These are phyloP conservation scores for Cyclophora albipunctata DNA, from an alignment of 2,888 invertebrate species.

Conservation along the genomic window DNA sequence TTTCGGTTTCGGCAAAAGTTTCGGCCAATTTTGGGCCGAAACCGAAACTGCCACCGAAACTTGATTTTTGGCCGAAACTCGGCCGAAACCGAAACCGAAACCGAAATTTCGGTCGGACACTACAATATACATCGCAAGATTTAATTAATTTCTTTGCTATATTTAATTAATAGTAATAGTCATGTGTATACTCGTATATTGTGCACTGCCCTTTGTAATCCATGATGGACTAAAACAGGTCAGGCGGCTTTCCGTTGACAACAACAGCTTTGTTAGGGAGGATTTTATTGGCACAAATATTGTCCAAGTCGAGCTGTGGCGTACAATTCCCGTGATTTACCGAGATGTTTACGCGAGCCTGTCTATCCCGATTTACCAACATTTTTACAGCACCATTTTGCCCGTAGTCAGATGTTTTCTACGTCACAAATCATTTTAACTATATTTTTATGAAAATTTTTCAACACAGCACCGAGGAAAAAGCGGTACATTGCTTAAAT, in stretches of 20 bases:
- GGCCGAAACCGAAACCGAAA: no score
- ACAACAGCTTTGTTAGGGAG: constrained; percentile 69
- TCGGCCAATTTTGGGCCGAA: no score
- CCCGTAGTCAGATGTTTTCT: constrained; percentile 53
- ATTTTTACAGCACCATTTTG: constrained; percentile 59
- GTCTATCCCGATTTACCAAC: constrained; percentile 53
- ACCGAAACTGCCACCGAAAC: no score
- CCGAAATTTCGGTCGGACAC: no score
- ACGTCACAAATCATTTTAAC: constrained; percentile 54
- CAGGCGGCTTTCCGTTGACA: constrained; percentile 63
- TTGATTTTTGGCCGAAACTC: no score
- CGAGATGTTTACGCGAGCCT: constrained; percentile 66
- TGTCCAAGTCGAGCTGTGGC: constrained; percentile 63
- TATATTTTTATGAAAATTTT: constrained; percentile 49
- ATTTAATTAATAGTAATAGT: no score
- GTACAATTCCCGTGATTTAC: constrained; percentile 66
- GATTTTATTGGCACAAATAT: constrained; percentile 73
- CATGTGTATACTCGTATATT: no score
- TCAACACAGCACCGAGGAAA: constrained; percentile 16
- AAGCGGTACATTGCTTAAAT: constrained; percentile 10
- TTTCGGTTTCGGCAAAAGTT: no score
- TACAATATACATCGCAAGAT: no score
- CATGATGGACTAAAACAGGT: constrained; percentile 60
- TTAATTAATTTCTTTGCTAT: no score
- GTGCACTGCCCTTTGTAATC: constrained; percentile 23